Percentiles rank a stretch among this genome's conserved stretches.
phyloP scores from a whole-genome alignment of 2,797 vertebrate species.

The Anguilla marmorata region DNA sequence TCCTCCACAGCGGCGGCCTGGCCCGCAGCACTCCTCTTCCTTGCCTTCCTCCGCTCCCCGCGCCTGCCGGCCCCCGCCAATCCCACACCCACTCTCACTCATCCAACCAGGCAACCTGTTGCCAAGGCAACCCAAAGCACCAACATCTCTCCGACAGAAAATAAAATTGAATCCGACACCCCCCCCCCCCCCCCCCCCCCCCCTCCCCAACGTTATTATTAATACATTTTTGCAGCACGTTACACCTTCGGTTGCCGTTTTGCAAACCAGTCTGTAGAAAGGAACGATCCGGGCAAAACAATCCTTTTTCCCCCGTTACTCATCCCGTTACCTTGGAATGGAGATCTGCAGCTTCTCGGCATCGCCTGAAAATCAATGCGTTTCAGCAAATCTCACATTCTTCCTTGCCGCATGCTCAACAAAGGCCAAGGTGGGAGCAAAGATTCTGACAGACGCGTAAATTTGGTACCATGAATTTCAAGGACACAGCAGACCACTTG shows the following conservation, averaged over 20 bases:
- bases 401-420: too few relatives aligned
- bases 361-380: not conserved
- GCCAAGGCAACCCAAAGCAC: slow-evolving; percentile 76
- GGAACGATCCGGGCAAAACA: not conserved
- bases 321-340: not conserved
- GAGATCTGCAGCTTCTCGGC: not conserved
- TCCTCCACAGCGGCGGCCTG: slow-evolving; percentile 22
- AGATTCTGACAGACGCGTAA: not conserved
- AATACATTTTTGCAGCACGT: slow-evolving; percentile 18
- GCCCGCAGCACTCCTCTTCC: slow-evolving; percentile 55
- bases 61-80: slow-evolving; percentile 70
- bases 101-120: slow-evolving; percentile 74
- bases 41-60: slow-evolving; percentile 60
- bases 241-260: not conserved
- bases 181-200: slow-evolving; percentile 48
- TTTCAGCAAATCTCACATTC: not conserved
- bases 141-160: slow-evolving; percentile 62
- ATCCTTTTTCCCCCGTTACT: not conserved
- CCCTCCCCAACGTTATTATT: slow-evolving; percentile 52
- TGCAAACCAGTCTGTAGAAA: slow-evolving; percentile 8
- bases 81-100: slow-evolving; percentile 68
- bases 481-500: not conserved
- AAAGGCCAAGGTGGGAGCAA: not conserved
- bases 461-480: not conserved
- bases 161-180: slow-evolving; percentile 47